phyloP scores from a whole-genome alignment of 2,888 invertebrate genomes.

The Metacarcinus magister region DNA sequence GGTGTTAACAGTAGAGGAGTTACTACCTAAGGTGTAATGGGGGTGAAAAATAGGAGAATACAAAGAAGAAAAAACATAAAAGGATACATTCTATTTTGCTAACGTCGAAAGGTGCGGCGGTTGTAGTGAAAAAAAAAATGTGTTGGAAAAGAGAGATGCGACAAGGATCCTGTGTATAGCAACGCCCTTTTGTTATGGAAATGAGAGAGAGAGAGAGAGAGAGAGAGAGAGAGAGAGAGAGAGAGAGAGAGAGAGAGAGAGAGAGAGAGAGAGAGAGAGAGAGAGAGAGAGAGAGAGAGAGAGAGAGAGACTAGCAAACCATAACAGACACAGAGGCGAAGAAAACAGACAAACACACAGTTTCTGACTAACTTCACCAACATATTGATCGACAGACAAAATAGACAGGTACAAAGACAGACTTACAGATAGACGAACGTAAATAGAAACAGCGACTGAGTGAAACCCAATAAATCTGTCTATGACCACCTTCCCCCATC shows the following conservation, averaged over 20 bases:
- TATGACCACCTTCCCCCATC: not conserved
- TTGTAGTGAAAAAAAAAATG: not conserved
- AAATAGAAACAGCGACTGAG: not conserved
- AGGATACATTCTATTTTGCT: not conserved
- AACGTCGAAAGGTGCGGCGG: not conserved
- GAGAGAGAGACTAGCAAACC: not conserved
- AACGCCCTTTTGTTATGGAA: not conserved
- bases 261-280: slow-evolving; percentile 39
- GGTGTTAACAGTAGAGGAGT: too few relatives aligned
- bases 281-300: slow-evolving; percentile 47
- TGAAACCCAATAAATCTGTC: not conserved
- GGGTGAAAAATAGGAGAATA: not conserved
- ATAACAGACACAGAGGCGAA: not conserved
- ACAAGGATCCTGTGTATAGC: slow-evolving; percentile 3
- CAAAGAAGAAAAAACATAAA: too few relatives aligned
- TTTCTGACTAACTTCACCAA: not conserved
- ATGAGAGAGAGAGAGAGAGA: not conserved
- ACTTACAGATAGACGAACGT: not conserved
- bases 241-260: slow-evolving; percentile 48
- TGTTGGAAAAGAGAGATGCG: not conserved
- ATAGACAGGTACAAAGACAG: not conserved
- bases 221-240: slow-evolving; percentile 36
- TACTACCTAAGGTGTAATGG: not conserved
- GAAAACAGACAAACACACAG: not conserved
- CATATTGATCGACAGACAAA: not conserved